A percentile compares a stretch with the other conserved stretches of the same genome.
Evolutionary conservation across 1,140 invertebrate genomes (phyloP).

Genomic region (Plutomurus gul): DNA sequence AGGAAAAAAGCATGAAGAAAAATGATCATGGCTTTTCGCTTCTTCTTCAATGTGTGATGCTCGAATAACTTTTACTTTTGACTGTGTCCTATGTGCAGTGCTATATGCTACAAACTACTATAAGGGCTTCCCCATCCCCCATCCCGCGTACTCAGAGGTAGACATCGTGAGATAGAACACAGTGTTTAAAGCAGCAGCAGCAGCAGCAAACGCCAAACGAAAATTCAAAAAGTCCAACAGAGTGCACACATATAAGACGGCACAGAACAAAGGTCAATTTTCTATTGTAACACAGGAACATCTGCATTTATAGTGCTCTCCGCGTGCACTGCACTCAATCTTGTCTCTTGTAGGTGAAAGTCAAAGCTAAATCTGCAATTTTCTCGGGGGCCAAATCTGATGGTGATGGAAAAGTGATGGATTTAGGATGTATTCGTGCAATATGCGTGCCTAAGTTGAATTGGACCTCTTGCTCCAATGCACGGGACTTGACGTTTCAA

Average conservation of each 20-base stretch:
- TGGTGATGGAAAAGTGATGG: constrained; percentile 18
- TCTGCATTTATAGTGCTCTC: background rate
- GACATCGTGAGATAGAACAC: too few species aligned
- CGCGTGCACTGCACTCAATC: background rate
- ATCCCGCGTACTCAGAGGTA: too few species aligned
- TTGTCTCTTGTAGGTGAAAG: background rate
- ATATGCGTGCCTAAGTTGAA: background rate
- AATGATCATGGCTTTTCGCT: constrained; percentile 27
- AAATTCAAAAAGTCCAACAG: too few species aligned
- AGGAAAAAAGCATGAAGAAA: constrained; percentile 24
- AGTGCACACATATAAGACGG: too few species aligned
- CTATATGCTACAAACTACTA: too few species aligned
- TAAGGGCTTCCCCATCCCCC: too few species aligned
- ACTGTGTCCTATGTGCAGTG: too few species aligned
- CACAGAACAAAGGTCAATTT: too few species aligned
- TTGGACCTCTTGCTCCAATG: background rate
- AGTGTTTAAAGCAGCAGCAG: too few species aligned
- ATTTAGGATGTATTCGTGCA: background rate
- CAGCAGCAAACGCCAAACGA: too few species aligned
- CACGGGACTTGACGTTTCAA: background rate
- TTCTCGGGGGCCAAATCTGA: background rate
- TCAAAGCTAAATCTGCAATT: constrained; percentile 1
- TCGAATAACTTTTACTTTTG: constrained; percentile 10
- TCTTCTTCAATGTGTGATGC: background rate
- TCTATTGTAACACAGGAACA: background rate